Conservation (phyloP, 2,888 invertebrate genomes). For the Cacoxenus indagator region DNA sequence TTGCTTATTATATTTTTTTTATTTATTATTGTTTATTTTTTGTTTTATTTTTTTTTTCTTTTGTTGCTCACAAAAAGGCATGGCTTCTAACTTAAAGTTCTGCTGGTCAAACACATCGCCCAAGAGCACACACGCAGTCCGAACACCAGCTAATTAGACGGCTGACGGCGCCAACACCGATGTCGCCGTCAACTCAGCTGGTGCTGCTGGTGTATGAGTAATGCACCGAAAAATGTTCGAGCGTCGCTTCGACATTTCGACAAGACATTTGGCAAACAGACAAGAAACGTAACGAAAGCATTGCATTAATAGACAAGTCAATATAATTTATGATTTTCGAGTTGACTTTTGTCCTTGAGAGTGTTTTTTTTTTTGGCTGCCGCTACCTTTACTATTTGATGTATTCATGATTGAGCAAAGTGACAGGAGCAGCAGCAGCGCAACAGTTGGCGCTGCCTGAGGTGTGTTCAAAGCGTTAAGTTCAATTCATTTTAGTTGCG, state of each 20-base stretch:
- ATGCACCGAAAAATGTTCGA: background rate
- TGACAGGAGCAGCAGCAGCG: slow-evolving; percentile 10
- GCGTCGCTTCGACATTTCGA: background rate
- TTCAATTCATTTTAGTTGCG: background rate
- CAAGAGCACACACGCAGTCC: background rate
- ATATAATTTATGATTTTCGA: slow-evolving; percentile 51
- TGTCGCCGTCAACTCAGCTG: background rate
- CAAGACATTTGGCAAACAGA: background rate
- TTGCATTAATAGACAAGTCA: slow-evolving; percentile 7
- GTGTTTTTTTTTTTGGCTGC: slow-evolving; percentile 36
- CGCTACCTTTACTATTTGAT: background rate
- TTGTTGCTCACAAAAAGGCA: too few species aligned
- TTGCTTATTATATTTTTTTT: slow-evolving; percentile 21
- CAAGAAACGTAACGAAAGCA: background rate
- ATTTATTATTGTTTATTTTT: background rate
- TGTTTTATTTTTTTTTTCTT: background rate
- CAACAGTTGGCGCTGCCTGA: background rate
- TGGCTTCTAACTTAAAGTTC: background rate
- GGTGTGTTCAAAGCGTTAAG: background rate
- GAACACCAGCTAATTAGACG: background rate
- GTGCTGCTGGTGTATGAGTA: background rate
- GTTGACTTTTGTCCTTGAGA: slow-evolving; percentile 51
- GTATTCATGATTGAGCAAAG: slow-evolving; percentile 4
- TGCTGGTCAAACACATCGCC: background rate
- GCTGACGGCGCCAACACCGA: background rate